phyloP scores from a whole-genome alignment of 2,888 invertebrate genomes.

The Poecilus cupreus region DNA sequence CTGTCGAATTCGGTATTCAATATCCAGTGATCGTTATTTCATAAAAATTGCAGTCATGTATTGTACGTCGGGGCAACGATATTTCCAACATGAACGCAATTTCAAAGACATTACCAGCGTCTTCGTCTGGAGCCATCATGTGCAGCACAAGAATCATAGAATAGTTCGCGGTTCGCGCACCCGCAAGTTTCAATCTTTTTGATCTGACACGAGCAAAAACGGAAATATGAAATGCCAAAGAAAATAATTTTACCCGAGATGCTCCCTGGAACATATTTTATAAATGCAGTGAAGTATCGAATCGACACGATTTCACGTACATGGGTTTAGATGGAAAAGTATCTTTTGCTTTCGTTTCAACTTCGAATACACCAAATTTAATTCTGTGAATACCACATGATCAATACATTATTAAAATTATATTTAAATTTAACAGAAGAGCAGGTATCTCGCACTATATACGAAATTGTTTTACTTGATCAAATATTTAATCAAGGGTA shows the following conservation, averaged over 20 bases:
- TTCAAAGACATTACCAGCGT: slow-evolving; percentile 38
- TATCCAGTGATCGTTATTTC: slow-evolving; percentile 22
- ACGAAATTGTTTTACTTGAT: too few relatives aligned
- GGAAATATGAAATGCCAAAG: slow-evolving; percentile 47
- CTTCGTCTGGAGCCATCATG: slow-evolving; percentile 10
- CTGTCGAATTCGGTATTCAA: slow-evolving; percentile 8
- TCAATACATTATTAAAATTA: background rate
- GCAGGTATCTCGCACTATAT: too few relatives aligned
- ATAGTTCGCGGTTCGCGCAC: slow-evolving; percentile 12
- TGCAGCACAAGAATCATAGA: slow-evolving; percentile 2
- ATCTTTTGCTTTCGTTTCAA: background rate
- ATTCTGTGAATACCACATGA: background rate
- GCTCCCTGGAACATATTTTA: slow-evolving; percentile 11
- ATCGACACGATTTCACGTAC: slow-evolving; percentile 26
- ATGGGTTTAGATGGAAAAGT: slow-evolving; percentile 5
- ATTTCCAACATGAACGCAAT: slow-evolving; percentile 44
- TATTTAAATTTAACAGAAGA: too few relatives aligned
- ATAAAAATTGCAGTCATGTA: slow-evolving; percentile 36
- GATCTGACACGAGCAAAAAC: slow-evolving; percentile 32
- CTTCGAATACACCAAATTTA: background rate
- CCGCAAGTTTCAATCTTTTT: slow-evolving; percentile 13
- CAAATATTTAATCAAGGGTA: too few relatives aligned
- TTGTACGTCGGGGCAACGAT: slow-evolving; percentile 7
- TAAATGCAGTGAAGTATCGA: slow-evolving; percentile 32
- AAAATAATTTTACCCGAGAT: slow-evolving; percentile 33